Conservation (phyloP, 1,140 invertebrate species). For the Drosophila equinoxialis region DNA sequence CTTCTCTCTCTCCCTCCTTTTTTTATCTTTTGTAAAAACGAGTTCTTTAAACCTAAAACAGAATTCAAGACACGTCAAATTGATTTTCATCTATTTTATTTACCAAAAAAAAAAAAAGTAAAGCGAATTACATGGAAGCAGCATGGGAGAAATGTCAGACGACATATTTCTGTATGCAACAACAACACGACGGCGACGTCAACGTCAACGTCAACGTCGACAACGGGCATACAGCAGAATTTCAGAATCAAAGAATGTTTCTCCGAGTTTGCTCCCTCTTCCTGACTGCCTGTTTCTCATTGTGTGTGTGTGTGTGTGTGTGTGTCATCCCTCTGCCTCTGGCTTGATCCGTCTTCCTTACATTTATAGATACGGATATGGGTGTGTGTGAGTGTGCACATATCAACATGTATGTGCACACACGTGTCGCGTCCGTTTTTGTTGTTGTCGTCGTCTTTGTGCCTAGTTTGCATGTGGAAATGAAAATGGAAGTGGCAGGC, state of each 20-base stretch:
- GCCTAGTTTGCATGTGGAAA: constrained; percentile 23
- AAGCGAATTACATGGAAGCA: constrained; percentile 61
- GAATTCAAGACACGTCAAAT: constrained; percentile 79
- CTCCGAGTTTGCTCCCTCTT: constrained; percentile 9
- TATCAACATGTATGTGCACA: constrained; percentile 8
- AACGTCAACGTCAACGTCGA: not conserved
- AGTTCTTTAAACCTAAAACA: constrained; percentile 76
- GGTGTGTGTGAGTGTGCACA: not conserved
- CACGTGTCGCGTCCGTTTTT: constrained; percentile 16
- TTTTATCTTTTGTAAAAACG: constrained; percentile 66
- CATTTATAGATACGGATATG: constrained; percentile 27
- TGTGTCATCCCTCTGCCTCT: constrained; percentile 30
- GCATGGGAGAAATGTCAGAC: constrained; percentile 57
- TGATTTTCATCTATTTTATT: constrained; percentile 80
- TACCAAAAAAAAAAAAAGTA: constrained; percentile 51
- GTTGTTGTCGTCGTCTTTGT: constrained; percentile 1
- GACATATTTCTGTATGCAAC: constrained; percentile 30
- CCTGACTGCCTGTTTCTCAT: not conserved
- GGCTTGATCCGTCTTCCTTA: constrained; percentile 31
- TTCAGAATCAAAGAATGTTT: constrained; percentile 10
- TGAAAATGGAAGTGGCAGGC: constrained; percentile 3
- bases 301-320: constrained; percentile 13
- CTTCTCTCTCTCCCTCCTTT: constrained; percentile 18
- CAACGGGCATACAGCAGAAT: constrained; percentile 5
- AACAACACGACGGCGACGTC: not conserved